phyloP scores from a whole-genome alignment of 2,797 vertebrate genomes.

The Myotis pilosus region DNA sequence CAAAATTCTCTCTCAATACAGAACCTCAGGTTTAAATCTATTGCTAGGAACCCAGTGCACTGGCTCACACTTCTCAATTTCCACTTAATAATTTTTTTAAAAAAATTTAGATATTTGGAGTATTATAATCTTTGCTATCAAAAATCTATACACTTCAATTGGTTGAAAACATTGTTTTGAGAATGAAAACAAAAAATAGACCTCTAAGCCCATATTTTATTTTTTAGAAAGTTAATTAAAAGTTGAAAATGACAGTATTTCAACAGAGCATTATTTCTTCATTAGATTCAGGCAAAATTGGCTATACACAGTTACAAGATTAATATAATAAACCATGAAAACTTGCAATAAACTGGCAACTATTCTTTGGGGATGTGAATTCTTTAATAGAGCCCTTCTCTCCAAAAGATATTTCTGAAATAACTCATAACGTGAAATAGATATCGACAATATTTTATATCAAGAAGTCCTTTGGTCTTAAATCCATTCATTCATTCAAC shows the following conservation, averaged over 20 bases:
- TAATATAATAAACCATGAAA: background rate
- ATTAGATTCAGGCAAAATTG: background rate
- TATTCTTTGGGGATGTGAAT: background rate
- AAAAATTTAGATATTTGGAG: background rate
- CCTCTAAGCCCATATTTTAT: background rate
- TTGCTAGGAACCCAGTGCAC: background rate
- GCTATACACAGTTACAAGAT: background rate
- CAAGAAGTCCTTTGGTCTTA: conserved; percentile 20
- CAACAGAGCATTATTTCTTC: background rate
- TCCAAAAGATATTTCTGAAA: conserved; percentile 36
- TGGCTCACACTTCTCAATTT: background rate
- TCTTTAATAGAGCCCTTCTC: conserved; percentile 1
- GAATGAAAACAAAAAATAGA: background rate
- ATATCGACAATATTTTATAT: conserved; percentile 29
- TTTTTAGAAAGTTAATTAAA: background rate
- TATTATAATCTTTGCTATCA: background rate
- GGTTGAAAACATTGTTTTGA: background rate
- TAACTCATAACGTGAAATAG: conserved; percentile 29
- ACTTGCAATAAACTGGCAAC: background rate
- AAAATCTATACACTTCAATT: background rate
- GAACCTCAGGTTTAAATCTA: background rate
- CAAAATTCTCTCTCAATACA: background rate
- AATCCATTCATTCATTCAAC: background rate
- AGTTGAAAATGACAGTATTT: background rate
- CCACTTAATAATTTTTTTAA: background rate